These are phyloP conservation scores for Apamea crenata DNA, from an alignment of 2,888 invertebrate genomes.

Conservation along the genomic window DNA sequence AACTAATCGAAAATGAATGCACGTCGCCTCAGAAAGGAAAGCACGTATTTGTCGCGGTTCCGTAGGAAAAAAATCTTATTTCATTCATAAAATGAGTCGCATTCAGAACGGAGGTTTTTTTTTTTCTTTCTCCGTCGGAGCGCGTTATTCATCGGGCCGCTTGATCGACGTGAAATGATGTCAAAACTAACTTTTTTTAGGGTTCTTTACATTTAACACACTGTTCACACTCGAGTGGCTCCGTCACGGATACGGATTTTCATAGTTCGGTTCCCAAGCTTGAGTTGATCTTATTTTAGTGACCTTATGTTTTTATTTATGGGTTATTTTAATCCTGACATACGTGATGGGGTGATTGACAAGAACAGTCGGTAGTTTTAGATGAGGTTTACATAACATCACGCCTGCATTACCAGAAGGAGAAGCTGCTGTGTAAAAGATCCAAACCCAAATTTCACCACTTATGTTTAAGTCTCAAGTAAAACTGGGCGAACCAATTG, in stretches of 20 bases:
- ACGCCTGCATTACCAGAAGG: neutral
- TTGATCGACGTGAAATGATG: slow-evolving; percentile 89
- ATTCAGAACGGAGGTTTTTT: slow-evolving; percentile 82
- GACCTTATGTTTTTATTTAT: slow-evolving; percentile 54
- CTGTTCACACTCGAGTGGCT: slow-evolving; percentile 85
- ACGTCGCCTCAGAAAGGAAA: slow-evolving; percentile 88
- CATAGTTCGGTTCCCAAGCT: slow-evolving; percentile 75
- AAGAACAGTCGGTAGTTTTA: neutral
- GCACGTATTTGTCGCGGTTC: slow-evolving; percentile 89
- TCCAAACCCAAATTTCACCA: too few relatives aligned
- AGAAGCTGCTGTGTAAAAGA: neutral
- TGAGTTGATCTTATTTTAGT: slow-evolving; percentile 68
- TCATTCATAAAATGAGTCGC: slow-evolving; percentile 90
- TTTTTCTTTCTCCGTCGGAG: slow-evolving; percentile 67
- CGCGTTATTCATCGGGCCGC: slow-evolving; percentile 73
- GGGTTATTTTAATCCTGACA: slow-evolving; percentile 46
- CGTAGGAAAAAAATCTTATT: slow-evolving; percentile 86
- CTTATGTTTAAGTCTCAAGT: neutral
- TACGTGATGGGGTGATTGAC: slow-evolving; percentile 41
- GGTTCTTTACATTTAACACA: slow-evolving; percentile 83
- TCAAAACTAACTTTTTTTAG: slow-evolving; percentile 76
- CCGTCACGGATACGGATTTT: slow-evolving; percentile 79
- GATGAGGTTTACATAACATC: neutral
- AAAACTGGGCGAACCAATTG: neutral
- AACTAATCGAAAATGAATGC: slow-evolving; percentile 86